Evolutionary conservation across 92 coral and sea anemone genomes (phyloP).

Genomic region (Epizoanthus rinbou): DNA sequence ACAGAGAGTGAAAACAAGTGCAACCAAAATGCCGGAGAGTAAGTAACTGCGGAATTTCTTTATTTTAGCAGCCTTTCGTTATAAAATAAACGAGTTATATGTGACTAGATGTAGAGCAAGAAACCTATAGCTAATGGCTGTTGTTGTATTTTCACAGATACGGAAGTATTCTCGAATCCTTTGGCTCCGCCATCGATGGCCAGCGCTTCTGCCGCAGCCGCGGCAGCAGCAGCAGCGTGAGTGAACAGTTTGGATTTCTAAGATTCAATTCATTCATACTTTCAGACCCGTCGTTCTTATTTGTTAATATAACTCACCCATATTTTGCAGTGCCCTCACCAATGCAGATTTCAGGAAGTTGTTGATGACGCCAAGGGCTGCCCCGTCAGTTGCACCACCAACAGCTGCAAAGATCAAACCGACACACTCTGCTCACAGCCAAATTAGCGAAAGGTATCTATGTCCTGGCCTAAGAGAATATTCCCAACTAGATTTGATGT

Average conservation of each 20-base stretch:
- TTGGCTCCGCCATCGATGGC: constrained; percentile 86
- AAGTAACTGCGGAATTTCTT: neutral
- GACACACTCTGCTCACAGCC: constrained; percentile 43
- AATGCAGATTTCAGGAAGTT: constrained; percentile 98
- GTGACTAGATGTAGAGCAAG: neutral
- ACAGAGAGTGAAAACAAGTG: too few relatives aligned
- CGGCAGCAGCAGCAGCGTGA: constrained; percentile 57
- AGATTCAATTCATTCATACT: neutral
- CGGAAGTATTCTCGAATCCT: constrained; percentile 88
- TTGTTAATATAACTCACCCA: neutral
- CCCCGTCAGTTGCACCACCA: constrained; percentile 91
- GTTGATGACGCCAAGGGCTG: constrained; percentile 93
- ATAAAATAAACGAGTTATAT: neutral
- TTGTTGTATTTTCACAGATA: constrained; percentile 46
- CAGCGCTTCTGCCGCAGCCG: constrained; percentile 53
- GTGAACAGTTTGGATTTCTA: neutral
- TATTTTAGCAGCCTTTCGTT: neutral
- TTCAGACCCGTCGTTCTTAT: neutral
- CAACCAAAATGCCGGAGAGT: constrained; percentile 33
- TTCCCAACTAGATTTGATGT: too few relatives aligned
- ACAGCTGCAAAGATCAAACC: constrained; percentile 67
- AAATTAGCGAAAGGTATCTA: constrained; percentile 38
- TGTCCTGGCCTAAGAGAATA: too few relatives aligned
- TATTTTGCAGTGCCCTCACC: constrained; percentile 65
- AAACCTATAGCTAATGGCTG: neutral